phyloP scores from a whole-genome alignment of 2,888 invertebrate genomes.

The Scotopteryx bipunctaria region DNA sequence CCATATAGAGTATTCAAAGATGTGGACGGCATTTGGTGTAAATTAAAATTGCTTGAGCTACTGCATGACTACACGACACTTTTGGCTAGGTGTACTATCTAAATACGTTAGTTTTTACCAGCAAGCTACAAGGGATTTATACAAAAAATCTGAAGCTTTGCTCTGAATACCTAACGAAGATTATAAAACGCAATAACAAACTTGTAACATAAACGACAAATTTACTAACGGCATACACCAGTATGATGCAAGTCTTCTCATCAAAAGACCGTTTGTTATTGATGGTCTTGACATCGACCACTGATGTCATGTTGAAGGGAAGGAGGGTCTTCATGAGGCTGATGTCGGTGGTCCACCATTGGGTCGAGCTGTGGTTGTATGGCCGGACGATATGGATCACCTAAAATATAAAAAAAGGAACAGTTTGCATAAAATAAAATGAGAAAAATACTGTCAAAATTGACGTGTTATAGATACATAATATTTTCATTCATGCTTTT shows the following conservation, averaged over 20 bases:
- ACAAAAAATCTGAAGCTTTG: no score
- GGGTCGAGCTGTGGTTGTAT: conserved; percentile 54
- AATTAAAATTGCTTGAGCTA: not conserved
- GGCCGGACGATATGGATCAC: conserved; percentile 67
- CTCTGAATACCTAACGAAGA: no score
- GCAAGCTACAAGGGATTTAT: no score
- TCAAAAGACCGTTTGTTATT: conserved; percentile 36
- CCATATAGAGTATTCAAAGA: no score
- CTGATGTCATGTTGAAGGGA: conserved; percentile 59
- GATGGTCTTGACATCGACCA: conserved; percentile 48
- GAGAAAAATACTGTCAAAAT: not conserved
- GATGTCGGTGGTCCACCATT: conserved; percentile 70
- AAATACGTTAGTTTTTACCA: no score
- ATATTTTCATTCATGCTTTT: no score
- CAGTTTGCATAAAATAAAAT: not conserved
- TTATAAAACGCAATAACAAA: no score
- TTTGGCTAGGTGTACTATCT: no score
- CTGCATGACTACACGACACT: not conserved
- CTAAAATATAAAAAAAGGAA: conserved; percentile 42
- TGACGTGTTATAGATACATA: not conserved
- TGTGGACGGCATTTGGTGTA: no score
- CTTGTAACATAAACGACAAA: no score
- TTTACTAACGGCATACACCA: conserved; percentile 61
- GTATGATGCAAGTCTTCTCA: conserved; percentile 58
- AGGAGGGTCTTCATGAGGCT: conserved; percentile 64